These are phyloP conservation scores for Cryptosula pallasiana DNA, from an alignment of 2,888 invertebrate species.

Conservation along the genomic window DNA sequence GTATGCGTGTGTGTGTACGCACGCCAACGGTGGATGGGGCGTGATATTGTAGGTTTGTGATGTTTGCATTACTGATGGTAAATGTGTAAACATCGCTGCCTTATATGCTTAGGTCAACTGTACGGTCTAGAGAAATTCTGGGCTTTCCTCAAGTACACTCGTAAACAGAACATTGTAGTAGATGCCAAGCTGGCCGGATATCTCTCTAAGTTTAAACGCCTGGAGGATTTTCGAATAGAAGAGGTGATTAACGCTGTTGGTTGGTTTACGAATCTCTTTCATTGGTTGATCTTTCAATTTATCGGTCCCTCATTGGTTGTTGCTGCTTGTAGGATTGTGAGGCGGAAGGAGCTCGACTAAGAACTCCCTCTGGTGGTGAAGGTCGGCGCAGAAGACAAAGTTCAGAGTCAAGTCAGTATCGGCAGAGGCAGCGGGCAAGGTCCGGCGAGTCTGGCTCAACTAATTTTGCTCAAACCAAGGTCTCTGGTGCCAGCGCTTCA, in stretches of 20 bases:
- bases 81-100: too few relatives aligned
- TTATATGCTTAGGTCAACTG: conserved; percentile 88
- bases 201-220: conserved; percentile 54
- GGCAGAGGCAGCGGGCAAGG: not conserved
- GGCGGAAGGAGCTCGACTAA: not conserved
- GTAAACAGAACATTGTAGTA: conserved; percentile 44
- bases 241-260: too few relatives aligned
- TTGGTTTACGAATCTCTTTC: too few relatives aligned
- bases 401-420: not conserved
- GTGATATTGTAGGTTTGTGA: too few relatives aligned
- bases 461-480: not conserved
- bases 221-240: conserved; percentile 53
- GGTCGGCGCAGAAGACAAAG: not conserved
- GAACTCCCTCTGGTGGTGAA: not conserved
- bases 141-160: conserved; percentile 91
- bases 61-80: too few relatives aligned
- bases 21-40: too few relatives aligned
- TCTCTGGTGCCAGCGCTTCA: too few relatives aligned
- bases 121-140: conserved; percentile 99
- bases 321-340: not conserved
- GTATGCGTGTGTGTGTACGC: too few relatives aligned
- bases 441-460: not conserved
- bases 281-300: not conserved
- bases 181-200: conserved; percentile 50
- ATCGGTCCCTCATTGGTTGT: not conserved